Percentiles rank a stretch among this genome's conserved stretches.
phyloP scores from a whole-genome alignment of 1,140 invertebrate species.

The Drosophila eugracilis region DNA sequence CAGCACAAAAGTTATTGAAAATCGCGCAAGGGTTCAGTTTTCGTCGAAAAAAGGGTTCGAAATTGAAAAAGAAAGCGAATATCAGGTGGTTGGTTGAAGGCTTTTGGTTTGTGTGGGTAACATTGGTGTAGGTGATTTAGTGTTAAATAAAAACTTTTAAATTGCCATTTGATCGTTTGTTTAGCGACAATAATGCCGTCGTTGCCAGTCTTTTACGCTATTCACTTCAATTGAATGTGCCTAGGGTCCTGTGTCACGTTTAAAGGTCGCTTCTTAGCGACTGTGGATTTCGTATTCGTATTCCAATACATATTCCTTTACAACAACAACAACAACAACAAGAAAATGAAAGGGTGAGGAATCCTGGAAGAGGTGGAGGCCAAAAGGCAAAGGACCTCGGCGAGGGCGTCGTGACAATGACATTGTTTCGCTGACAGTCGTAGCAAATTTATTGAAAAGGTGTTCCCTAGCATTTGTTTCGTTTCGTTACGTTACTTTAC shows the following conservation, averaged over 20 bases:
- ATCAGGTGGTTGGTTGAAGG: constrained; percentile 60
- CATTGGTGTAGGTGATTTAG: constrained; percentile 80
- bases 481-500: constrained; percentile 17
- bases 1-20: constrained; percentile 76
- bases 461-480: constrained; percentile 64
- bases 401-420: constrained; percentile 75
- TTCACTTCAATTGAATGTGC: constrained; percentile 55
- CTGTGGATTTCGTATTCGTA: not conserved
- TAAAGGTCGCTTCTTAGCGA: constrained; percentile 71
- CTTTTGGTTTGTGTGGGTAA: constrained; percentile 22
- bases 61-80: constrained; percentile 81
- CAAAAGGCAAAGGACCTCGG: not conserved
- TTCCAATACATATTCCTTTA: not conserved
- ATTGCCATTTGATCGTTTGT: constrained; percentile 84
- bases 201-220: constrained; percentile 36
- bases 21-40: constrained; percentile 70
- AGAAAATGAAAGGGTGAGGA: constrained; percentile 6
- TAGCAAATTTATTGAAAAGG: constrained; percentile 84
- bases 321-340: no score
- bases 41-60: constrained; percentile 76
- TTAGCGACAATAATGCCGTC: constrained; percentile 84
- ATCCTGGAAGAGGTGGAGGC: not conserved
- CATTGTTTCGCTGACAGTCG: constrained; percentile 84
- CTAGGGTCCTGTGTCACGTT: constrained; percentile 68
- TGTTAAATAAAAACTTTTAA: constrained; percentile 85